Evolutionary conservation across 2,113 vertebrate species (phyloP).

Genomic region (Sula dactylatra): DNA sequence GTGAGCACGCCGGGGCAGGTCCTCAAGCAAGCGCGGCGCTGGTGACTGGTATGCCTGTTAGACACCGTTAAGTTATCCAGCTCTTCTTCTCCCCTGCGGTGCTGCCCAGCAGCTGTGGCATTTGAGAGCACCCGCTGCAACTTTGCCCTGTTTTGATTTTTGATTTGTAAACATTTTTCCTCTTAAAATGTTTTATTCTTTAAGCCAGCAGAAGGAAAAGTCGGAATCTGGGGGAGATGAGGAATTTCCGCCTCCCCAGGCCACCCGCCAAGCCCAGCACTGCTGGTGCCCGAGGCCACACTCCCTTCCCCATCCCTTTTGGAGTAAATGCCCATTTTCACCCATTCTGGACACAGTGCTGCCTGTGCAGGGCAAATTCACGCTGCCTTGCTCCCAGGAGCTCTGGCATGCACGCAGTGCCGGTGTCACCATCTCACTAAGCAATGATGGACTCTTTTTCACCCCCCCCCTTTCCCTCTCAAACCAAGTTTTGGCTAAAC

Average conservation of each 20-base stretch:
- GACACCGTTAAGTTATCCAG: fast-evolving
- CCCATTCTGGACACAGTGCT: fast-evolving
- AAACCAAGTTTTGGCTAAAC: not conserved
- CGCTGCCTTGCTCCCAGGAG: not conserved
- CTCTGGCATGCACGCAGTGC: not conserved
- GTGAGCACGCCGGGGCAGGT: not conserved
- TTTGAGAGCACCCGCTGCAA: not conserved
- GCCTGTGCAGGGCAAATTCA: not conserved
- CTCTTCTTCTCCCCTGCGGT: not conserved
- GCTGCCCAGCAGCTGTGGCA: not conserved
- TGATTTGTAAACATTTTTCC: not conserved
- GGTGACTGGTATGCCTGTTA: not conserved
- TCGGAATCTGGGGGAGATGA: not conserved
- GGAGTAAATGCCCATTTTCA: not conserved
- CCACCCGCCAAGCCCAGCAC: not conserved
- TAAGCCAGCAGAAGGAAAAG: not conserved
- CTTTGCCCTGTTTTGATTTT: not conserved
- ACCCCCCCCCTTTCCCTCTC: not conserved
- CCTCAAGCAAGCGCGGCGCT: not conserved
- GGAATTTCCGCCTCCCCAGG: not conserved
- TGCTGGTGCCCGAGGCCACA: not conserved
- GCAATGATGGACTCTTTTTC: not conserved
- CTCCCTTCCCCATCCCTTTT: not conserved
- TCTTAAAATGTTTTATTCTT: not conserved
- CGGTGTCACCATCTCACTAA: not conserved